Percentiles rank a stretch among this genome's conserved stretches.
These are phyloP conservation scores for Nestor notabilis DNA, from an alignment of 2,113 vertebrate genomes.

Conservation along the genomic window DNA sequence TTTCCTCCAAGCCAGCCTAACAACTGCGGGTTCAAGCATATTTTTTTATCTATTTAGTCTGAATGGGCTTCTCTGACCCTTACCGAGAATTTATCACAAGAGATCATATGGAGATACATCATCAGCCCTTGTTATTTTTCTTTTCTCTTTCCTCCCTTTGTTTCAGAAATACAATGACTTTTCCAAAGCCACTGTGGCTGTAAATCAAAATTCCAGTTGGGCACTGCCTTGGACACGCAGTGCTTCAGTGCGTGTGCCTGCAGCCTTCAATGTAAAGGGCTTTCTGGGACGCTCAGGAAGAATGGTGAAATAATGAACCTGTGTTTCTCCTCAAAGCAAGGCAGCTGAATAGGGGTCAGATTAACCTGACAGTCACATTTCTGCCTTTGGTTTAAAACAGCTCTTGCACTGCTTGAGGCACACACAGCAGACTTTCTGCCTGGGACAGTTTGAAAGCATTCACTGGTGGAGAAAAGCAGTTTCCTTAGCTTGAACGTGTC, in stretches of 20 bases:
- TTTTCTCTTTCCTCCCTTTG: neutral
- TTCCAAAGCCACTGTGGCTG: neutral
- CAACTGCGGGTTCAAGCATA: neutral
- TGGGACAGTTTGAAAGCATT: neutral
- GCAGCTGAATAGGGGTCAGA: neutral
- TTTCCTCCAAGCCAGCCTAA: neutral
- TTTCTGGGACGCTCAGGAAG: neutral
- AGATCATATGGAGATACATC: neutral
- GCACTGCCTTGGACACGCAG: neutral
- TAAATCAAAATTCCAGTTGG: neutral
- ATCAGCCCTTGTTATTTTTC: neutral
- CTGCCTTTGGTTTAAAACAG: neutral
- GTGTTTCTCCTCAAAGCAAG: neutral
- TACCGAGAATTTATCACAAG: neutral
- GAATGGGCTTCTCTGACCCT: neutral
- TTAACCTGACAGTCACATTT: neutral
- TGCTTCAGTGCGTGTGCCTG: neutral
- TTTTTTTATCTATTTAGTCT: neutral
- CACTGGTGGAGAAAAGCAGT: neutral
- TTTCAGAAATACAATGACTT: neutral
- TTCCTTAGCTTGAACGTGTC: accelerated
- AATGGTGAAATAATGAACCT: neutral
- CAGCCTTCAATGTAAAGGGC: neutral
- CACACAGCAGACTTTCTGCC: neutral
- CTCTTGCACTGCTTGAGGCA: neutral